Percentiles rank a stretch among this genome's conserved stretches.
Evolutionary conservation across 2,797 vertebrate species (phyloP).

Genomic region (Limosa lapponica): DNA sequence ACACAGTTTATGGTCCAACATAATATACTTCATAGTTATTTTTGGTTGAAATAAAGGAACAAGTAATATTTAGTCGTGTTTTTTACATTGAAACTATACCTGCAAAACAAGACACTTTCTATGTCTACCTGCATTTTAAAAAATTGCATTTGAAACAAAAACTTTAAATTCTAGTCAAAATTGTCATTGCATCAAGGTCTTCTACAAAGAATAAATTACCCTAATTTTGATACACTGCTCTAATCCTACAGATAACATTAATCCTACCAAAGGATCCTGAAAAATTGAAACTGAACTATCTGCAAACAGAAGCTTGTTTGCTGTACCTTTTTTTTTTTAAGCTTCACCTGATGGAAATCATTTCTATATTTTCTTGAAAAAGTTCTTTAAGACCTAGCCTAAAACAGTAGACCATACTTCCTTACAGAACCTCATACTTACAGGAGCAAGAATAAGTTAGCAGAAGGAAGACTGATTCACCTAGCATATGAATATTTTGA

Average conservation of each 20-base stretch:
- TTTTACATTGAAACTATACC: not conserved
- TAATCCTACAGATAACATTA: not conserved
- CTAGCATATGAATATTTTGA: not conserved
- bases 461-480: not conserved
- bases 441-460: not conserved
- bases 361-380: not conserved
- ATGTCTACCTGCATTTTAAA: not conserved
- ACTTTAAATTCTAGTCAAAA: not conserved
- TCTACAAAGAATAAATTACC: not conserved
- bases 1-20: not conserved
- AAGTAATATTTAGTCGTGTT: not conserved
- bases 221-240: not conserved
- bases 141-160: not conserved
- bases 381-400: not conserved
- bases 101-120: not conserved
- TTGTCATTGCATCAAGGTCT: not conserved
- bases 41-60: not conserved
- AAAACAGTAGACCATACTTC: not conserved
- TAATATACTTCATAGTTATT: not conserved
- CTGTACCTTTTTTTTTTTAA: not conserved
- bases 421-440: not conserved
- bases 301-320: not conserved
- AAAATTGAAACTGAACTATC: not conserved
- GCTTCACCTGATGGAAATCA: not conserved
- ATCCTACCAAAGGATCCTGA: not conserved